Evolutionary conservation across 2,797 vertebrate genomes (phyloP), one percentile per base, ranked within the genome.

Genomic region (Chromobotia macracanthus): DNA sequence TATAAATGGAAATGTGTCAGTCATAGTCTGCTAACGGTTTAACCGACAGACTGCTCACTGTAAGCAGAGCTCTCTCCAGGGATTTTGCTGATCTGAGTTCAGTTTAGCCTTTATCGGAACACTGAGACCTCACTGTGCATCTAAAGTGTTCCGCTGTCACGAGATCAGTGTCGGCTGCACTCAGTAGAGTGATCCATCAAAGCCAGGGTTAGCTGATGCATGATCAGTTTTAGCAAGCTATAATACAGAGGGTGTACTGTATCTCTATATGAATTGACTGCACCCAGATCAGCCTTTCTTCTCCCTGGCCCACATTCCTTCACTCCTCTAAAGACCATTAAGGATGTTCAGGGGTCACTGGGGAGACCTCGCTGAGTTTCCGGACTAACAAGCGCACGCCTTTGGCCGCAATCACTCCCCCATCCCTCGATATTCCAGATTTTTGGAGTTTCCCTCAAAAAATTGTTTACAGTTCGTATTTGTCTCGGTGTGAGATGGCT

Each of bases 201-300:
- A 19, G 44, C 15, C 12, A 15, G 10, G 19, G 31, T 51, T 35
- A 73, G 41, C 66, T 35, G 66, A 50, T 56, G 25, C 28, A 8
- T 28, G 51, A 64, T 80, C 77, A 80, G 79, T 58, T 53, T 31
- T 9, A 65, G 11, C 28, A 11, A 0, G 25, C 3, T 28, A 23
- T 44, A 1, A 35, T 38, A 85, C 80, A 85, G 80, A 82, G 41
- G 15, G 25, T 16, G 64, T 75, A 71, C 73, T 85, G 77, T 83
- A 56, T 64, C n/a, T 44, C 8, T 19, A 18, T 44, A 23, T 71
- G 44, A 55, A 23, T n/a, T 12, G 31, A 46, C 77, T 82, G 80
- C 75, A 80, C 66, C 69, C 69, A 83, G 77, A 25, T 66, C 79
- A 80, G 82, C 65, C 58, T 79, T 80, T 75, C 51, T 78, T 80